Percentiles rank a stretch among this genome's conserved stretches.
Conservation (phyloP, 1,140 invertebrate species). For the Drosophila jambulina region DNA sequence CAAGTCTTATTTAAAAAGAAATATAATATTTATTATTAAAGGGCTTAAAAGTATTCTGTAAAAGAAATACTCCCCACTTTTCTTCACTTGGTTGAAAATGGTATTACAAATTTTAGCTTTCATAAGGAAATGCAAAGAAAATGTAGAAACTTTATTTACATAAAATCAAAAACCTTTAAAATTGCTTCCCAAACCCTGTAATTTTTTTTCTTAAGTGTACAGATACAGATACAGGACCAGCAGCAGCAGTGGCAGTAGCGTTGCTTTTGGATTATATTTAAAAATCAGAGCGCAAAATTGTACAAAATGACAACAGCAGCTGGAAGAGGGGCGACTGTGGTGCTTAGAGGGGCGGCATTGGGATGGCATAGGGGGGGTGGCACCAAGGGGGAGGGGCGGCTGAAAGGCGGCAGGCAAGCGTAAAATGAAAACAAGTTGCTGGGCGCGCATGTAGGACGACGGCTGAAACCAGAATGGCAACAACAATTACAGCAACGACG, state of each 20-base stretch:
- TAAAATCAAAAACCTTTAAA: not conserved
- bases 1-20: not conserved
- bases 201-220: not conserved
- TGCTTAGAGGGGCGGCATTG: constrained; percentile 5
- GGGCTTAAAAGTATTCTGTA: too few relatives aligned
- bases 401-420: constrained; percentile 80
- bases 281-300: constrained; percentile 84
- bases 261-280: constrained; percentile 79
- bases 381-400: constrained; percentile 12
- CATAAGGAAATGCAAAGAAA: too few relatives aligned
- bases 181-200: not conserved
- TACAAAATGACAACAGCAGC: constrained; percentile 78
- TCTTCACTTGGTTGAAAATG: too few relatives aligned
- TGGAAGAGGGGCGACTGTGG: constrained; percentile 19
- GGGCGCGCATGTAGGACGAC: constrained; percentile 75
- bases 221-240: constrained; percentile 32
- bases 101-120: too few relatives aligned
- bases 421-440: constrained; percentile 82
- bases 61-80: not conserved
- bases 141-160: too few relatives aligned
- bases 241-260: constrained; percentile 24
- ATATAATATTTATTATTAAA: too few relatives aligned
- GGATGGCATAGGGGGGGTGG: not conserved
- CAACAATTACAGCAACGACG: constrained; percentile 77
- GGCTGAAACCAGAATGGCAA: constrained; percentile 77